Percentiles rank a stretch among this genome's conserved stretches.
These are phyloP conservation scores for Bombus confusus DNA, from an alignment of 1,140 invertebrate species.

Conservation along the genomic window DNA sequence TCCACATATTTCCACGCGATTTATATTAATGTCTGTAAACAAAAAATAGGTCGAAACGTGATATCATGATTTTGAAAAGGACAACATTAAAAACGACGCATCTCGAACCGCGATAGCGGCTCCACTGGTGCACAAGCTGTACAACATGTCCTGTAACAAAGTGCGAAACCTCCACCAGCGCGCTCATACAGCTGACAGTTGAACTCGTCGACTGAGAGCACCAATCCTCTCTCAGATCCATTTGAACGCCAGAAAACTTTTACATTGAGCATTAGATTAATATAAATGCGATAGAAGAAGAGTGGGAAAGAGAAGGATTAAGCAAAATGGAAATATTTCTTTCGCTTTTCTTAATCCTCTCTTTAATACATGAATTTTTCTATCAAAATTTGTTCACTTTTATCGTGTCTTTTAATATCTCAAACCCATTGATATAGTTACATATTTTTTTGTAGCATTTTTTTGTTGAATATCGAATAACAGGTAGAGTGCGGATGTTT, in stretches of 20 bases:
- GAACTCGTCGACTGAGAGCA: not conserved
- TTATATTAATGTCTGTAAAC: not conserved
- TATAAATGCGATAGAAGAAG: not conserved
- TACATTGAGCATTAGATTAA: not conserved
- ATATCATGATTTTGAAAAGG: not conserved
- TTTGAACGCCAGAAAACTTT: not conserved
- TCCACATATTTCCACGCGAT: not conserved
- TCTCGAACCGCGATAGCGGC: conserved; percentile 31
- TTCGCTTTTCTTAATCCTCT: not conserved
- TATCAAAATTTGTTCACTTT: not conserved
- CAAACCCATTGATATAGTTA: not conserved
- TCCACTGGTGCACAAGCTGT: conserved; percentile 38
- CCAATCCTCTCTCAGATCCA: conserved; percentile 21
- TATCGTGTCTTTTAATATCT: not conserved
- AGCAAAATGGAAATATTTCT: not conserved
- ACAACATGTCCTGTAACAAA: not conserved
- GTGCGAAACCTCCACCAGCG: conserved; percentile 4
- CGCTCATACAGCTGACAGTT: conserved; percentile 5
- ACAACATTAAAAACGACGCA: not conserved
- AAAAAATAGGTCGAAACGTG: conserved; percentile 31
- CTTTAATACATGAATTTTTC: not conserved
- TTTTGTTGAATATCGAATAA: no score
- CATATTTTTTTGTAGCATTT: no score
- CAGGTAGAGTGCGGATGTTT: no score
- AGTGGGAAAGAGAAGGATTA: not conserved